Conservation (phyloP, 2,888 invertebrate genomes). For the Spatulosminthurus flaviceps region DNA sequence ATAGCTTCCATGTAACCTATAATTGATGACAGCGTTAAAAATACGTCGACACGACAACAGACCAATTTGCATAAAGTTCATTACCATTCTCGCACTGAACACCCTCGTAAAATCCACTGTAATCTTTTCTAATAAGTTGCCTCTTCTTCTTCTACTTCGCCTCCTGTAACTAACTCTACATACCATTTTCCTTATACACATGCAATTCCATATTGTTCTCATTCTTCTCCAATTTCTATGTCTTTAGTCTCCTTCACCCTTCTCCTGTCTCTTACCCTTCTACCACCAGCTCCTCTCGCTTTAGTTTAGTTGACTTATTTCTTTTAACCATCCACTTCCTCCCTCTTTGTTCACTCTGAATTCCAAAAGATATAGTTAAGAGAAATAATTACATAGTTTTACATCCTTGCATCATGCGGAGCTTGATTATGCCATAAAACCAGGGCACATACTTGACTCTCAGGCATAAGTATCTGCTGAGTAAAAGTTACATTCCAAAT, state of each 20-base stretch:
- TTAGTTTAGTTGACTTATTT: too few relatives aligned
- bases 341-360: conserved; percentile 9
- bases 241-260: background rate
- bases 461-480: background rate
- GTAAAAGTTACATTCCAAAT: conserved; percentile 11
- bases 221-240: conserved; percentile 11
- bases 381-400: conserved; percentile 41
- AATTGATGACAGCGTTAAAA: conserved; percentile 45
- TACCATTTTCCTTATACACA: background rate
- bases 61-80: conserved; percentile 42
- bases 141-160: too few relatives aligned
- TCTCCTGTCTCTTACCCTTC: background rate
- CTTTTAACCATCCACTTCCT: background rate
- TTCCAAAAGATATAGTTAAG: conserved; percentile 21
- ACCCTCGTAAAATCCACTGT: conserved; percentile 27
- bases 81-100: conserved; percentile 26
- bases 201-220: conserved; percentile 22
- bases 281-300: too few relatives aligned
- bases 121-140: conserved; percentile 39
- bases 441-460: background rate
- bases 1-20: conserved; percentile 41
- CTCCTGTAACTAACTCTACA: too few relatives aligned
- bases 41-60: conserved; percentile 40
- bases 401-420: conserved; percentile 23
- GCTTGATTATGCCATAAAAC: conserved; percentile 21